Evolutionary conservation across 2,888 invertebrate species (phyloP).

Genomic region (Hypselothyrea guttata): DNA sequence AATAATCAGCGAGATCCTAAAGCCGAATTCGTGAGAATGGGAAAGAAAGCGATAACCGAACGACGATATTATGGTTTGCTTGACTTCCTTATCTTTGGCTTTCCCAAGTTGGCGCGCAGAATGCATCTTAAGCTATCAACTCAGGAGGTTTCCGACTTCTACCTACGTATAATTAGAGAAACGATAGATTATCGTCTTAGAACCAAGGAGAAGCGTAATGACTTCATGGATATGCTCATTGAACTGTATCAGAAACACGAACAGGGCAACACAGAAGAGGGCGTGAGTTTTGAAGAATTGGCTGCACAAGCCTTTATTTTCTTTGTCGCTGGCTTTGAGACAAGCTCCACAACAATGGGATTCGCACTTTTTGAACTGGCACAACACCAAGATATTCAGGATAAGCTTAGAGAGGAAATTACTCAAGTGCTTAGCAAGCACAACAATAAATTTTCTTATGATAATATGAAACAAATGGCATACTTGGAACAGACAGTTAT

Average conservation of each 20-base stretch:
- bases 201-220: slow-evolving; percentile 83
- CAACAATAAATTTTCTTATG: slow-evolving; percentile 79
- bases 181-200: slow-evolving; percentile 56
- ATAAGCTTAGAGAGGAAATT: slow-evolving; percentile 82
- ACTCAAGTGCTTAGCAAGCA: slow-evolving; percentile 61
- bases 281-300: slow-evolving; percentile 74
- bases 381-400: slow-evolving; percentile 54
- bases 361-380: slow-evolving; percentile 81
- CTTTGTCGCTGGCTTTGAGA: slow-evolving; percentile 85
- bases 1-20: slow-evolving; percentile 81
- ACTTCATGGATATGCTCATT: slow-evolving; percentile 84
- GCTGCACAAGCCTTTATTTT: slow-evolving; percentile 79
- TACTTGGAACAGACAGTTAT: slow-evolving; percentile 83
- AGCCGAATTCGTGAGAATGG: slow-evolving; percentile 80
- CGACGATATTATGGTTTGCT: slow-evolving; percentile 40
- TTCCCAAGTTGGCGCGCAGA: slow-evolving; percentile 59
- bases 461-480: slow-evolving; percentile 79
- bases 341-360: slow-evolving; percentile 85
- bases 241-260: slow-evolving; percentile 60
- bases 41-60: slow-evolving; percentile 52
- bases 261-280: slow-evolving; percentile 64
- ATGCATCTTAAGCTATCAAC: slow-evolving; percentile 56
- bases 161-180: slow-evolving; percentile 72
- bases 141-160: slow-evolving; percentile 81
- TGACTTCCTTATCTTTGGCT: slow-evolving; percentile 48